Percentiles rank a stretch among this genome's conserved stretches.
Evolutionary conservation across 2,888 invertebrate genomes (phyloP).

Genomic region (Cryptocephalus primarius): DNA sequence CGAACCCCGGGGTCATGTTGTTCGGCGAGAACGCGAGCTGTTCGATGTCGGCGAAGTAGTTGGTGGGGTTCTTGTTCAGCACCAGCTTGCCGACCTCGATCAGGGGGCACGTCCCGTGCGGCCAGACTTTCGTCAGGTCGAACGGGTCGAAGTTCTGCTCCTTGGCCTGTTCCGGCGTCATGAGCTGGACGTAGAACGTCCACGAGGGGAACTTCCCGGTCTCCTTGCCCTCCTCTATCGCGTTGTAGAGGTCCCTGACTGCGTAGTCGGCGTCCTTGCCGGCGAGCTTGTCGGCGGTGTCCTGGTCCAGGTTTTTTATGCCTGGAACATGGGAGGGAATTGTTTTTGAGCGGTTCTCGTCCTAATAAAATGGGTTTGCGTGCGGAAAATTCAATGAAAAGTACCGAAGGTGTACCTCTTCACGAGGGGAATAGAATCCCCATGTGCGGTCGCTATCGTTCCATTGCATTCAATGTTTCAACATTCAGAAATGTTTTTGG

Average conservation of each 20-base stretch:
- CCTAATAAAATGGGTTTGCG: no score
- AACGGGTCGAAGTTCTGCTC: conserved; percentile 76
- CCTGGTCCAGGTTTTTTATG: conserved; percentile 61
- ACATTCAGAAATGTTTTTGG: no score
- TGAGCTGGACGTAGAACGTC: conserved; percentile 66
- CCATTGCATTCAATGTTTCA: no score
- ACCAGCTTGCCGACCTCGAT: conserved; percentile 75
- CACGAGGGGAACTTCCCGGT: conserved; percentile 49
- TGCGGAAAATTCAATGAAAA: no score
- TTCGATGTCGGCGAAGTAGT: conserved; percentile 87
- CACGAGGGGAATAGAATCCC: no score
- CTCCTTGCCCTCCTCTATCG: conserved; percentile 56
- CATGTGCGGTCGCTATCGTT: no score
- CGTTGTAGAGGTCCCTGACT: conserved; percentile 76
- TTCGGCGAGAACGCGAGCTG: conserved; percentile 82
- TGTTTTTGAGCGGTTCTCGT: no score
- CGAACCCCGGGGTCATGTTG: conserved; percentile 81
- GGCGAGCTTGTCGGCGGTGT: conserved; percentile 55
- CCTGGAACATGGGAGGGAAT: conserved; percentile 8
- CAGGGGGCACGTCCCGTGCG: conserved; percentile 71
- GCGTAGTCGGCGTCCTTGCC: conserved; percentile 77
- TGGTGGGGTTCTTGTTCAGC: conserved; percentile 74
- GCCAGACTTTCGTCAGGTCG: conserved; percentile 66
- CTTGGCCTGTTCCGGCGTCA: conserved; percentile 77
- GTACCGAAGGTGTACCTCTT: no score